Evolutionary conservation across 2,113 vertebrate species (phyloP).

Genomic region (Hippocampus barbouri): DNA sequence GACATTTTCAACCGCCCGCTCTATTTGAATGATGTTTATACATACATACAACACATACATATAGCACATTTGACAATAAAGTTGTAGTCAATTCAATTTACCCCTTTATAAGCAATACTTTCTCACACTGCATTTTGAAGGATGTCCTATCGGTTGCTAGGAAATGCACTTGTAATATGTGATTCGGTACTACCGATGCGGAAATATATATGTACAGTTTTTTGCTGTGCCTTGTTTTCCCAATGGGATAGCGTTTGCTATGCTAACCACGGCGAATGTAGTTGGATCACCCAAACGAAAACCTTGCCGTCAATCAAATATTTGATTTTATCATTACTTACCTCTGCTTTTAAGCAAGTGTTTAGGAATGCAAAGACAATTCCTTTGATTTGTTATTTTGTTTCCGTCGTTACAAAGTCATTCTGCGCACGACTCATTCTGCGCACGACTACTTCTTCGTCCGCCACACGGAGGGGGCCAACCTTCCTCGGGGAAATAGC

Average conservation of each 20-base stretch:
- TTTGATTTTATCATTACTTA: slow-evolving; percentile 2
- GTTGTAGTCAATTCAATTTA: too few species aligned
- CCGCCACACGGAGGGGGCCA: too few species aligned
- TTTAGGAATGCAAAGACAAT: fast-evolving
- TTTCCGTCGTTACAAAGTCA: not conserved
- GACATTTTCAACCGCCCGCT: not conserved
- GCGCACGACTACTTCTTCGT: not conserved
- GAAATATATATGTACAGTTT: not conserved
- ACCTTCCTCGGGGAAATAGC: not conserved
- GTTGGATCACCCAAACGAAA: not conserved
- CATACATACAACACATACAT: too few species aligned
- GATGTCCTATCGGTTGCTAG: not conserved
- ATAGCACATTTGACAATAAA: too few species aligned
- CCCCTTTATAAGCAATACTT: not conserved
- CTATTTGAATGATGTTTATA: not conserved
- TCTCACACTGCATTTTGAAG: not conserved
- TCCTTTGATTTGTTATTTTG: not conserved
- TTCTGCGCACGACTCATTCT: not conserved
- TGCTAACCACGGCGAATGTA: not conserved
- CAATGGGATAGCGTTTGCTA: slow-evolving; percentile 14
- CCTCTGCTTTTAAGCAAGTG: not conserved
- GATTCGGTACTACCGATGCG: not conserved
- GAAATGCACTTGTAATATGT: not conserved
- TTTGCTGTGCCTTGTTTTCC: not conserved
- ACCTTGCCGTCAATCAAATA: not conserved